A percentile compares a stretch with the other conserved stretches of the same genome.
phyloP scores from a whole-genome alignment of 2,797 vertebrate genomes.

The Neosilurus hyrtlii region DNA sequence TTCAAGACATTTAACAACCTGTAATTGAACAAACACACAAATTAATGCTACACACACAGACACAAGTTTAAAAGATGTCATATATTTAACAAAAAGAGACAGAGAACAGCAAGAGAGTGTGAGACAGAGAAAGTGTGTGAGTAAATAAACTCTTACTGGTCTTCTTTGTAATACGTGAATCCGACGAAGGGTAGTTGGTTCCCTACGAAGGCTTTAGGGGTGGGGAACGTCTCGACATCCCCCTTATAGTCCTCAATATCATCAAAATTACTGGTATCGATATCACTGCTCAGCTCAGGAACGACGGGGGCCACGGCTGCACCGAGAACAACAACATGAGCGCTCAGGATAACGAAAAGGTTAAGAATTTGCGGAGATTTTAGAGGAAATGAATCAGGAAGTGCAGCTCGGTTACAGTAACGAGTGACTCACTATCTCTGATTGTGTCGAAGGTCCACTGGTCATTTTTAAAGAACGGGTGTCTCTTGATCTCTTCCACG shows the following conservation, averaged over 20 bases:
- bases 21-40: slow-evolving; percentile 6
- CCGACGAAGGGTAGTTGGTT: slow-evolving; percentile 98
- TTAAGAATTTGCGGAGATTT: background rate
- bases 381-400: too few relatives aligned
- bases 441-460: slow-evolving; percentile 97
- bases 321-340: background rate
- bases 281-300: slow-evolving; percentile 95
- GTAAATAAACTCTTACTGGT: slow-evolving; percentile 80
- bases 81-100: too few relatives aligned
- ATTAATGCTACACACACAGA: background rate
- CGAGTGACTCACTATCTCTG: slow-evolving; percentile 85
- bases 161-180: slow-evolving; percentile 97
- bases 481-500: slow-evolving; percentile 94
- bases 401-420: background rate
- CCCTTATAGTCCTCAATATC: slow-evolving; percentile 98
- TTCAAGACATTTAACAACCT: slow-evolving; percentile 88
- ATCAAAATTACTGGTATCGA: slow-evolving; percentile 98
- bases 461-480: slow-evolving; percentile 95
- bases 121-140: too few relatives aligned
- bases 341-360: background rate
- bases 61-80: background rate
- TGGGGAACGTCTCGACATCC: slow-evolving; percentile 94
- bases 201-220: slow-evolving; percentile 94
- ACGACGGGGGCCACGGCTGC: slow-evolving; percentile 93
- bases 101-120: too few relatives aligned